phyloP scores from a whole-genome alignment of 2,888 invertebrate species.

The Marasmarcha lunaedactyla region DNA sequence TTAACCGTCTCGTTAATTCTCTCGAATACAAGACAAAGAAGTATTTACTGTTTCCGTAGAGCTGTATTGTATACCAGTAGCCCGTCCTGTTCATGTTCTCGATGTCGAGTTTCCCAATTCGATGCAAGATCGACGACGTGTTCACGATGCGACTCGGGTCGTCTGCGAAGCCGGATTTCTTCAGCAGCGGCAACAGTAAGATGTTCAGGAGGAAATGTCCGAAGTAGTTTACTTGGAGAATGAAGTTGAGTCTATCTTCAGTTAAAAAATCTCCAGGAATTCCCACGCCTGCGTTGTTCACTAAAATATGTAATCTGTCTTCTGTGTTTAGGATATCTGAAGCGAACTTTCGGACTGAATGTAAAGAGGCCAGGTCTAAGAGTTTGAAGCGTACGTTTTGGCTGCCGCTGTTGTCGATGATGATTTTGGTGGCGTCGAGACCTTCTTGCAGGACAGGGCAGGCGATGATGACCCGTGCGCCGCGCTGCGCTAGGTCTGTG shows the following conservation, averaged over 20 bases:
- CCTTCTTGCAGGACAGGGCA: conserved; percentile 41
- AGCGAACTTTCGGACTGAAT: conserved; percentile 83
- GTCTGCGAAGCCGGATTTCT: conserved; percentile 53
- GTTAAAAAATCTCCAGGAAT: conserved; percentile 66
- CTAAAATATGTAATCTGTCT: conserved; percentile 78
- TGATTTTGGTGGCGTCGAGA: conserved; percentile 53
- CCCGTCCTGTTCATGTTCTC: conserved; percentile 71
- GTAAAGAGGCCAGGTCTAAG: conserved; percentile 78
- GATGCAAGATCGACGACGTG: conserved; percentile 79
- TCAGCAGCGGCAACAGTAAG: conserved; percentile 82
- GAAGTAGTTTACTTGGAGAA: conserved; percentile 92
- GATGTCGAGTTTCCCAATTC: conserved; percentile 72
- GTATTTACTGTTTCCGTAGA: conserved; percentile 75
- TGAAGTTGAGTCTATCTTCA: conserved; percentile 83
- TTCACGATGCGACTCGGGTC: conserved; percentile 78
- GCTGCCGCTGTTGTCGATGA: conserved; percentile 72
- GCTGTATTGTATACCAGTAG: conserved; percentile 37
- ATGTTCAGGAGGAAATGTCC: conserved; percentile 92
- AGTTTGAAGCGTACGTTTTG: conserved; percentile 74
- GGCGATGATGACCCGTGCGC: conserved; percentile 39
- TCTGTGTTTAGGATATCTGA: conserved; percentile 77
- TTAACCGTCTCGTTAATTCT: conserved; percentile 75
- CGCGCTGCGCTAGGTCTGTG: conserved; percentile 33
- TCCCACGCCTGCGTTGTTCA: conserved; percentile 89
- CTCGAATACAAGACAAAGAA: conserved; percentile 76